Evolutionary conservation across 2,113 vertebrate genomes (phyloP), one percentile per base, ranked within the genome.

Genomic region (Cathartes aura): DNA sequence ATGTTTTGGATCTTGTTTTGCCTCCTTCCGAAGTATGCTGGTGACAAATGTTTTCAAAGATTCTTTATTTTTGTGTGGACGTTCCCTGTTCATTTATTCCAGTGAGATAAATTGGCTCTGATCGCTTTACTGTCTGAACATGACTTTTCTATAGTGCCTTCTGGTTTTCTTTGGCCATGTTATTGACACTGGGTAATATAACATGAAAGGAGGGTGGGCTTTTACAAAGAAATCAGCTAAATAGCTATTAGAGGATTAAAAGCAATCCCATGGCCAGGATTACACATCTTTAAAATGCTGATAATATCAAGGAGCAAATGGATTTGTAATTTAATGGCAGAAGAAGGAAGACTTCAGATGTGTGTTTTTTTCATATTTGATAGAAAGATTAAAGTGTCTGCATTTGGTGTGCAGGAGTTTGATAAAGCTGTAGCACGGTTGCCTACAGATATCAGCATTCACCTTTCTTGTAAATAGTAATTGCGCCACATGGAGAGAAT

Each of bases 201-300:
- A 96, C 90, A 97, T 96, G 87, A 97, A 98, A 98, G 96, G 74
- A 82, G 93, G 82, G 93, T 75, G 78, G 83, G 96, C 96, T 99
- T 98, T 98, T 96, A 95, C 98, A 98, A 97, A 98, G 97, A 98
- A 98, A 89, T 96, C 95, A 76, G 71, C 72, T 90, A 95, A 95
- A 96, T 12, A 92, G 87, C 95, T 91, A 75, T 62, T 73, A 93
- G 82, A 90, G 82, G 96, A 98, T 98, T 96, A 94, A 97, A 97
- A 92, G 72, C 88, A 94, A 95, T 97, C 73, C 94, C 64, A 56
- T 82, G 87, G 66, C 78, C 38, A 42, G 92, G 94, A 97, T 97
- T 79, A 95, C 90, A 58, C 52, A 16, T 95, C 73, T 87, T 89
- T 95, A 96, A 90, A 80, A 85, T 78, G 56, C 87, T 13, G 71